Evolutionary conservation across 2,888 invertebrate species (phyloP).

Genomic region (Aromia moschata): DNA sequence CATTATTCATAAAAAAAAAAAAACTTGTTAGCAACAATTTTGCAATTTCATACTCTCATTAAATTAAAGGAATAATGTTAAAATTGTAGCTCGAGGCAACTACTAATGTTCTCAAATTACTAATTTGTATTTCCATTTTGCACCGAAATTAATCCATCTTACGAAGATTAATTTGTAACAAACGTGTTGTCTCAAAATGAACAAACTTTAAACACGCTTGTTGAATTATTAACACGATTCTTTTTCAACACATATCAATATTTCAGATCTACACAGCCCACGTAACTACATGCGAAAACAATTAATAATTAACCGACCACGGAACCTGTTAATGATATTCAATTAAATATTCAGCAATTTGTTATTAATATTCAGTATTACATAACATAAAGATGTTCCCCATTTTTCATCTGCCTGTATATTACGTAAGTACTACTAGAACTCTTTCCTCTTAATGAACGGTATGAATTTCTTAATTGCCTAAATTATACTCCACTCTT

Average conservation of each 20-base stretch:
- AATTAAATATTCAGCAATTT: conserved; percentile 6
- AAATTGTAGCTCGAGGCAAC: too few relatives aligned
- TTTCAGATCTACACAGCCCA: conserved; percentile 4
- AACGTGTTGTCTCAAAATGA: not conserved
- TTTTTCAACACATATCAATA: conserved; percentile 2
- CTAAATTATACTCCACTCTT: too few relatives aligned
- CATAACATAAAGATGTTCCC: conserved; percentile 8
- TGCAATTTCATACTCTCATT: too few relatives aligned
- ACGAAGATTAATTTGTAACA: not conserved
- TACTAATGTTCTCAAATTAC: too few relatives aligned
- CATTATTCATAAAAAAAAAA: too few relatives aligned
- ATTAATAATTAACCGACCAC: conserved; percentile 9
- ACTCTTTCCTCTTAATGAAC: too few relatives aligned
- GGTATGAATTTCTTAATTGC: too few relatives aligned
- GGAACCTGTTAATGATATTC: conserved; percentile 9
- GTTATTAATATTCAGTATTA: conserved; percentile 7
- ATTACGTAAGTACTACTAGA: not conserved
- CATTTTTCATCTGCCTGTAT: conserved; percentile 3
- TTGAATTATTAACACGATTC: conserved; percentile 1
- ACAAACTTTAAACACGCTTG: not conserved
- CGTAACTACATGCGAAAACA: not conserved
- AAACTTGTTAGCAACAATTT: too few relatives aligned
- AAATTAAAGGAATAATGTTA: too few relatives aligned
- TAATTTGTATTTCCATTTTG: not conserved
- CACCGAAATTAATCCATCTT: not conserved